Base-by-base conservation (phyloP, 2,797 vertebrate genomes). In the Notamacropus eugenii region DNA sequence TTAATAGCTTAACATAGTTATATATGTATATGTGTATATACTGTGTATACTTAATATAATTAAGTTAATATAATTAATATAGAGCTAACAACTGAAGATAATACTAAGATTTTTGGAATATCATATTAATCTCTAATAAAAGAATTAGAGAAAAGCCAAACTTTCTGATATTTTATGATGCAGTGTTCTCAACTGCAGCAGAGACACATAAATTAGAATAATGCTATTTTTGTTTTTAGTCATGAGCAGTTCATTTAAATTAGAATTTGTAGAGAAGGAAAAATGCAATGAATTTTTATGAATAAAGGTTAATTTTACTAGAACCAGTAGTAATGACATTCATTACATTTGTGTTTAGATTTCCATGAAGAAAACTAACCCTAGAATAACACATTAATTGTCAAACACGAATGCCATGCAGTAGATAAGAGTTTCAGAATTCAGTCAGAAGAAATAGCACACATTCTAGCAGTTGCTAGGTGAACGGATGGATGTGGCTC, bases 221-320 rank as follows among this genome's bases (percentile, higher is more conserved):
- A 34, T 90, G n/a, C 93, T 95, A 58, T 90, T 55, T 82, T 94
- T 90, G 40, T 82, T 54, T 82, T 91, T 91, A 50, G n/a, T 52
- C 87, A 34, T 91, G 82, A 96, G 93, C 22, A 27, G 40, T 91
- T 94, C 87, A 95, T 94, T 94, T 92, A 96, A 94, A 93, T 96
- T 28, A 93, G 55, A 87, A 87, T 87, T 87, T 50, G 56, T 13
- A 93, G 46, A 93, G 90, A 46, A 46, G 54, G 74, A 59, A 95
- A 93, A 93, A 58, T 90, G 62, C 14, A 11, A 50, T 92, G 74
- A 97, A 95, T 91, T 96, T 97, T 91, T 97, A 16, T 96, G 93
- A 93, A 92, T 56, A 95, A 96, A 97, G n/a, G 58, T 93, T 93
- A 96, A 93, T 97, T 96, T 96, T 54, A 96, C 87, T 74, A 96